Conservation (phyloP, 2,888 invertebrate genomes). For the Linyphia triangularis region DNA sequence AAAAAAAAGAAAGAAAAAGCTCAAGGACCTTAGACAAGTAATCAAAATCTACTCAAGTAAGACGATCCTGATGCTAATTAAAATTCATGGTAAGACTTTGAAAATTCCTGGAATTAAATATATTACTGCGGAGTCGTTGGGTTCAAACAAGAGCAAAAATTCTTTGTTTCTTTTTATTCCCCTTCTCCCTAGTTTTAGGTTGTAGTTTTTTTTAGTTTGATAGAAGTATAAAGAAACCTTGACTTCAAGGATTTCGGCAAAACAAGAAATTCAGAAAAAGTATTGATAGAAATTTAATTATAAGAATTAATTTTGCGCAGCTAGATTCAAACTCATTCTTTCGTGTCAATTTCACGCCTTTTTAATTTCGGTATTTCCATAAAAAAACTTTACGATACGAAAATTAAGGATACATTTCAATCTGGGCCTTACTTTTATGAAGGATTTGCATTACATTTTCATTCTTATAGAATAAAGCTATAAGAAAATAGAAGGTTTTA, state of each 20-base stretch:
- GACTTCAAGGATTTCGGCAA: background rate
- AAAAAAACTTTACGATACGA: too few relatives aligned
- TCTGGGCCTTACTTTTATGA: too few relatives aligned
- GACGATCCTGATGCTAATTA: conserved; percentile 21
- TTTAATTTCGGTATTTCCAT: too few relatives aligned
- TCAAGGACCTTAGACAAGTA: background rate
- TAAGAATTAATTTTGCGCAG: conserved; percentile 22
- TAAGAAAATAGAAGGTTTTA: too few relatives aligned
- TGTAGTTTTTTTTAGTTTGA: conserved; percentile 1
- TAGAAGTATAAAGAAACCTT: conserved; percentile 3
- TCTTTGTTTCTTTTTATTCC: background rate
- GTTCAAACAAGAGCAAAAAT: background rate
- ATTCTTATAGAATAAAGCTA: too few relatives aligned
- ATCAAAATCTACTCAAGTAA: conserved; percentile 18
- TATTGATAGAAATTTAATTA: background rate
- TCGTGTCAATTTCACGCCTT: too few relatives aligned
- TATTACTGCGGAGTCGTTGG: background rate
- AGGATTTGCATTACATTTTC: too few relatives aligned
- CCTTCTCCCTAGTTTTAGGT: background rate
- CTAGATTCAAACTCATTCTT: conserved; percentile 1
- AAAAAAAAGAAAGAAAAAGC: background rate
- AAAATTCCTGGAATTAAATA: conserved; percentile 27
- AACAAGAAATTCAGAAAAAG: background rate
- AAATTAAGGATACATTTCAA: too few relatives aligned
- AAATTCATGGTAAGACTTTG: conserved; percentile 13